A percentile compares a stretch with the other conserved stretches of the same genome.
phyloP scores from a whole-genome alignment of 2,888 invertebrate genomes.

The Cenopis cana region DNA sequence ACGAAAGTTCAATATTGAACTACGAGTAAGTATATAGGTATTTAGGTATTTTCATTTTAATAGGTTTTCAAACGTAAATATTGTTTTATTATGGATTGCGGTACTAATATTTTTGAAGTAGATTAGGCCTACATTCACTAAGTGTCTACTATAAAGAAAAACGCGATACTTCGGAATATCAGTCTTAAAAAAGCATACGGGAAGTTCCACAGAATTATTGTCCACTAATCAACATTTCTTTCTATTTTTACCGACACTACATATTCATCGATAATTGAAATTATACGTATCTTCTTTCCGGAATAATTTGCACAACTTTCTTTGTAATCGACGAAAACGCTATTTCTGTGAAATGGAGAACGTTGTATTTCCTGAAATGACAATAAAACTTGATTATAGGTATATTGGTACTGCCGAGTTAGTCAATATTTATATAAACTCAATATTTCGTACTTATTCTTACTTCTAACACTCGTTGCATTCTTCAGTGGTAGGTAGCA shows the following conservation, averaged over 20 bases:
- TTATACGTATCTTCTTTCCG: conserved; percentile 7
- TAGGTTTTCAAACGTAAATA: no score
- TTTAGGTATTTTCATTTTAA: background rate
- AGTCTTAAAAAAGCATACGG: background rate
- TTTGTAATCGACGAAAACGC: background rate
- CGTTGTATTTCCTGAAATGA: background rate
- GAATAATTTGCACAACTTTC: conserved; percentile 5
- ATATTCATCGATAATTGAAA: conserved; percentile 2
- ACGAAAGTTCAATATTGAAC: background rate
- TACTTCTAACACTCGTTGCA: background rate
- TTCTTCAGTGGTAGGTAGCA: no score
- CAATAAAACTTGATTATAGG: background rate
- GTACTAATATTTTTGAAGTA: no score
- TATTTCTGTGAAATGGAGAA: background rate
- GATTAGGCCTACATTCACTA: no score
- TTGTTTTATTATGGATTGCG: no score
- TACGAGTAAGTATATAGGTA: no score
- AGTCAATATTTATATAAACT: background rate
- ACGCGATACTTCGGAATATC: background rate
- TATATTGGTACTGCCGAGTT: no score
- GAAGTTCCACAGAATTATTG: conserved; percentile 11
- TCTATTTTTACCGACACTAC: conserved; percentile 6
- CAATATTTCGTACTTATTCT: background rate
- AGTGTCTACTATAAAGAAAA: background rate
- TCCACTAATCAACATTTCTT: background rate